Evolutionary conservation across 2,113 vertebrate genomes (phyloP).

Genomic region (Procavia capensis): DNA sequence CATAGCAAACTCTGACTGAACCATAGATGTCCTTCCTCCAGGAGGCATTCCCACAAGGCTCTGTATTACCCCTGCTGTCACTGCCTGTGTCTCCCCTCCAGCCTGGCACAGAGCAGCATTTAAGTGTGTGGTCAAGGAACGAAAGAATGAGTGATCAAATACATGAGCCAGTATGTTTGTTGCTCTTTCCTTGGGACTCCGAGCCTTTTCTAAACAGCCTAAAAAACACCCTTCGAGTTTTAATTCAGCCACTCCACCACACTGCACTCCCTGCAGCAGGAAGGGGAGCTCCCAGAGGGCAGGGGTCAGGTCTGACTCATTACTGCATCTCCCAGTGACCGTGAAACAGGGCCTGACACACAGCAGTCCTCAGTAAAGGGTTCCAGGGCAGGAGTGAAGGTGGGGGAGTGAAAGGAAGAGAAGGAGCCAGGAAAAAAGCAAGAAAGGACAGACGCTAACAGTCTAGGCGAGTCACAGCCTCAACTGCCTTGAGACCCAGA

Average conservation of each 20-base stretch:
- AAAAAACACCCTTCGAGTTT: neutral
- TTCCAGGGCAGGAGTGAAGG: neutral
- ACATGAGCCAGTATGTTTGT: neutral
- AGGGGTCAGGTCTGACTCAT: neutral
- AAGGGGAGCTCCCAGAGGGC: neutral
- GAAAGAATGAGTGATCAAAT: neutral
- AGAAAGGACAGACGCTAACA: too few species aligned
- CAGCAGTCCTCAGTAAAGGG: neutral
- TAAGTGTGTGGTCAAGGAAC: neutral
- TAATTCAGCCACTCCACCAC: neutral
- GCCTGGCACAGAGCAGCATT: fast-evolving
- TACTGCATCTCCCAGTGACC: neutral
- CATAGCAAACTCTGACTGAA: neutral
- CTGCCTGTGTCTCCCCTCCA: neutral
- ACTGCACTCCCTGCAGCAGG: neutral
- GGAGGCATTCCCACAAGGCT: neutral
- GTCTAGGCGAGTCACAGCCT: too few species aligned
- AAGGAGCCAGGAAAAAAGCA: fast-evolving
- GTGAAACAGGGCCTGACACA: neutral
- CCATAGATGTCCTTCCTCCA: neutral
- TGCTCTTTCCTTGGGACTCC: neutral
- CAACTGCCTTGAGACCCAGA: too few species aligned
- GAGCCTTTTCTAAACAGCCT: neutral
- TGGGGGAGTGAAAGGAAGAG: neutral
- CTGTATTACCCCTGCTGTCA: neutral